Conservation (phyloP, 2,888 invertebrate species). For the Pyrgus malvae region DNA sequence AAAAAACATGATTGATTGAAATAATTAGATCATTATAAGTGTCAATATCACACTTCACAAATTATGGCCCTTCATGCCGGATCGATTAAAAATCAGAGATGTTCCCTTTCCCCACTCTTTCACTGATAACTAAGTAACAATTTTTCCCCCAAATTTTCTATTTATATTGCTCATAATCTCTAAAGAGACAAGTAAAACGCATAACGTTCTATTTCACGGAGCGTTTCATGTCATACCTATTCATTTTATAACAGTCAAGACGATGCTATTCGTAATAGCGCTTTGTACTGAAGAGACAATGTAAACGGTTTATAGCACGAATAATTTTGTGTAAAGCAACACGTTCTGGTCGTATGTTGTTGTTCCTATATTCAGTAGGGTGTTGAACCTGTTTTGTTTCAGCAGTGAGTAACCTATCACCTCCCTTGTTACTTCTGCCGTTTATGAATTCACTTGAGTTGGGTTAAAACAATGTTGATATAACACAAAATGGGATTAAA, state of each 20-base stretch:
- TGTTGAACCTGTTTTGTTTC: no score
- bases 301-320: no score
- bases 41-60: not conserved
- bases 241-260: slow-evolving; percentile 1
- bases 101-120: no score
- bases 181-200: not conserved
- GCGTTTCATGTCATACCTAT: not conserved
- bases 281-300: not conserved
- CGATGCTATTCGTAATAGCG: not conserved
- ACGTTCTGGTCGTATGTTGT: no score
- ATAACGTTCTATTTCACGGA: slow-evolving; percentile 1
- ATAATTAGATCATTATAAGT: no score
- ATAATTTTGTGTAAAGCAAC: no score
- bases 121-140: not conserved
- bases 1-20: not conserved
- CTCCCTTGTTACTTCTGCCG: no score
- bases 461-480: no score
- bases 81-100: not conserved
- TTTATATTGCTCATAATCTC: not conserved
- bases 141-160: not conserved
- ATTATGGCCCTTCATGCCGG: not conserved
- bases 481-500: no score
- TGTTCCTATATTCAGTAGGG: no score
- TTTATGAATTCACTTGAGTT: no score
- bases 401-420: no score